Base-by-base conservation (phyloP, 2,797 vertebrate species). In the Pampus argenteus region DNA sequence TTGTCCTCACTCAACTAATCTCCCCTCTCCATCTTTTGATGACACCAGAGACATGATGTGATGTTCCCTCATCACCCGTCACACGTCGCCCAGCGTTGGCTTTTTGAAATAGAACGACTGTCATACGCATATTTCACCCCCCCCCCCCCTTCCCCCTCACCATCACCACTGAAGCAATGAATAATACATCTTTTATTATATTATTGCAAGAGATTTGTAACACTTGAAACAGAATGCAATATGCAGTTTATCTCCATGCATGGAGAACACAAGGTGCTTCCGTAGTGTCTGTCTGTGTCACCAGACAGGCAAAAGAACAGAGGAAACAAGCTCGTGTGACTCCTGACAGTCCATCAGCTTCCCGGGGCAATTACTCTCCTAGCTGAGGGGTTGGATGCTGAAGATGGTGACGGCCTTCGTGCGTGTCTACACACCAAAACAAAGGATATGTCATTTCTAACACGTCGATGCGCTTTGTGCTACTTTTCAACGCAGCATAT, bases 201-300 rank as follows among this genome's bases (percentile, higher is more conserved):
- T 94, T 93, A 92, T 91, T 93, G 91, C 89, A 90, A 87, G 75
- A 90, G 85, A 91, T 92, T 92, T 92, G 91, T 91, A 91, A 92
- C 88, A 90, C 90, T 92, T 93, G 91, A 94, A 93, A 93, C 86
- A 71, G 88, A 94, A 93, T 93, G 83, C 82, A 88, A 86, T 88
- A 90, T 92, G 86, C 74, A 88, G 87, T 92, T 91, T 92, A 91
- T 93, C 89, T 81, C 86, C 57, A 60, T 84, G 82, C 73, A 71
- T 49, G 72, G 76, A 26, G 56, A 90, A 86, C 85, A 87, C 85
- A 79, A 85, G 82, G 85, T 85, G 83, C 82, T 89, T 89, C 87
- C 67, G 69, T 74, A 61, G 85, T 10, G 81, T 87, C 79, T 88
- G 89, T 87, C 86, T 81, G 78, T 88, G 82, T 91, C 84, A 81